Conservation (phyloP, 2,888 invertebrate genomes). For the Drosophila pseudotalamancana region DNA sequence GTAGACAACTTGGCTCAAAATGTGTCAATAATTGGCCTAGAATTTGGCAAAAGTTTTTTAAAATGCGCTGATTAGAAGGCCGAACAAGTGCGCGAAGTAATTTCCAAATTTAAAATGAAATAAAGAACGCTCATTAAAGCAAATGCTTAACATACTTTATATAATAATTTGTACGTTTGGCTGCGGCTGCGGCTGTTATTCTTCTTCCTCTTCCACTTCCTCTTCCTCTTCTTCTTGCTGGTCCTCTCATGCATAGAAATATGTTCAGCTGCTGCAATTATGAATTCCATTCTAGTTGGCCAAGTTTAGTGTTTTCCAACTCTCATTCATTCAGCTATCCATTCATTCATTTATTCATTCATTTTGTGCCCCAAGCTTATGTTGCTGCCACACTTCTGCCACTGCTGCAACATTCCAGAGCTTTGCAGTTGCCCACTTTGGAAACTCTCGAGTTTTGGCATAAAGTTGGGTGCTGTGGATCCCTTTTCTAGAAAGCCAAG, state of each 20-base stretch:
- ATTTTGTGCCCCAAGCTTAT: conserved; percentile 50
- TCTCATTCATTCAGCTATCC: conserved; percentile 52
- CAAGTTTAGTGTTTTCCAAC: conserved; percentile 47
- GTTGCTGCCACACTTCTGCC: conserved; percentile 6
- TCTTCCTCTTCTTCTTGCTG: no score
- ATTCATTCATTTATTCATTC: conserved; percentile 69
- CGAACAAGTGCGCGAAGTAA: background rate
- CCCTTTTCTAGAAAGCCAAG: conserved; percentile 24
- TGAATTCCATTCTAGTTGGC: conserved; percentile 55
- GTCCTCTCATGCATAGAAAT: conserved; percentile 5
- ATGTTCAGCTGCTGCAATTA: conserved; percentile 43
- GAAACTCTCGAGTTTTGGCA: conserved; percentile 36
- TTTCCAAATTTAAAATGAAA: conserved; percentile 10
- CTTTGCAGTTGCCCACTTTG: conserved; percentile 35
- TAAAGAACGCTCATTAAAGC: background rate
- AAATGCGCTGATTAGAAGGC: conserved; percentile 17
- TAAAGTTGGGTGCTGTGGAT: conserved; percentile 33
- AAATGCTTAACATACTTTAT: background rate
- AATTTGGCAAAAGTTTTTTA: conserved; percentile 35
- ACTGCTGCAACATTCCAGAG: conserved; percentile 37
- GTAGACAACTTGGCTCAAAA: conserved; percentile 45
- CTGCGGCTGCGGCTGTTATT: no score
- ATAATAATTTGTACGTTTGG: background rate
- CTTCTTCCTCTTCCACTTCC: no score
- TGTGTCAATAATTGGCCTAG: conserved; percentile 71